Conservation (phyloP, 1,140 invertebrate genomes). For the Pseudomyrmex pallidus region DNA sequence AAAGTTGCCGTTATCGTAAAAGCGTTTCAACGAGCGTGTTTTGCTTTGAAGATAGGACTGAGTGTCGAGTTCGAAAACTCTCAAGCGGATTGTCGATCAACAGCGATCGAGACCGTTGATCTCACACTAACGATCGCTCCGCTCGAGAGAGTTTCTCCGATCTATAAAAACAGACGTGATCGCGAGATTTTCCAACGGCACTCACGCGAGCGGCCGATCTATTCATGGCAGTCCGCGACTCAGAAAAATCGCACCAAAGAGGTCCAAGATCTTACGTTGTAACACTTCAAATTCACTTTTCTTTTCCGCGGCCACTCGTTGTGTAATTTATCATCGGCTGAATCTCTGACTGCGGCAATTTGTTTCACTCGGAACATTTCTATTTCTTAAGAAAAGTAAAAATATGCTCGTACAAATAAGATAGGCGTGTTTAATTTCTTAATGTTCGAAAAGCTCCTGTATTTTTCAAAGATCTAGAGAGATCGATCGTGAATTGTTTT, state of each 20-base stretch:
- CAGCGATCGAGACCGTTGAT: slow-evolving; percentile 43
- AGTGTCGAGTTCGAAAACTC: slow-evolving; percentile 35
- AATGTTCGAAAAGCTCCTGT: too few relatives aligned
- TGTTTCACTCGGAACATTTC: too few relatives aligned
- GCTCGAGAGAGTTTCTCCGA: slow-evolving; percentile 45
- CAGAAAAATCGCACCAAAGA: not conserved
- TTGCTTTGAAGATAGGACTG: slow-evolving; percentile 32
- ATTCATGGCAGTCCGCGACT: slow-evolving; percentile 3
- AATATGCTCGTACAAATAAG: too few relatives aligned
- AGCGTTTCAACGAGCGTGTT: slow-evolving; percentile 11
- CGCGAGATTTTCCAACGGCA: slow-evolving; percentile 9
- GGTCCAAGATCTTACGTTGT: not conserved
- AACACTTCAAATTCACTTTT: not conserved
- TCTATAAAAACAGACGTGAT: slow-evolving; percentile 48
- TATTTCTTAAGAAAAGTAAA: too few relatives aligned
- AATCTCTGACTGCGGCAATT: too few relatives aligned
- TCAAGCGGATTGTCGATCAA: slow-evolving; percentile 50
- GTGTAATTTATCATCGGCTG: not conserved
- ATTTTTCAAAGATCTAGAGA: too few relatives aligned
- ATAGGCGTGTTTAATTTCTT: too few relatives aligned
- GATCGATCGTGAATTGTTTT: too few relatives aligned
- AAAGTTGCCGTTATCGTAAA: slow-evolving; percentile 25
- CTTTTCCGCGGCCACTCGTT: not conserved
- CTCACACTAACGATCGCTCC: slow-evolving; percentile 38
- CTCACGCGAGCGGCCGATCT: slow-evolving; percentile 17